Conservation (phyloP, 1,140 invertebrate species). For the Leptoteleia sp. region DNA sequence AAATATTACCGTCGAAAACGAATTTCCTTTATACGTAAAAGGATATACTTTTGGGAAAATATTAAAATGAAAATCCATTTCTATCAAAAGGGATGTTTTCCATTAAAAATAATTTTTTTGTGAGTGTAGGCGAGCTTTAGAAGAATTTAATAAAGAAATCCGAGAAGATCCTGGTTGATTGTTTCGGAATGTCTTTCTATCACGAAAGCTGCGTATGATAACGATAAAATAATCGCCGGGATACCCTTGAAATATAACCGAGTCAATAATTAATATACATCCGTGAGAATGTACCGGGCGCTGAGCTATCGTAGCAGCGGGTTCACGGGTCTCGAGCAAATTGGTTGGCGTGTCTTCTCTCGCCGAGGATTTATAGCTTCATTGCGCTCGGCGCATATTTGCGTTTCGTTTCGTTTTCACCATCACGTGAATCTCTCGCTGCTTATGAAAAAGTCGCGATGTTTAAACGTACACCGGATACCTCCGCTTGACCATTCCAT, state of each 20-base stretch:
- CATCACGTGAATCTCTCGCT: conserved; percentile 29
- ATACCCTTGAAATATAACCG: conserved; percentile 55
- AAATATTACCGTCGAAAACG: no score
- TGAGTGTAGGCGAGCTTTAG: no score
- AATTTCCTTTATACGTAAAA: no score
- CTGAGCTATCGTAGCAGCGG: conserved; percentile 41
- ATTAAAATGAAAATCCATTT: no score
- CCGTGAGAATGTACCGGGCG: conserved; percentile 62
- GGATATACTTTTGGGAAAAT: no score
- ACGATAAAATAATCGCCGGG: conserved; percentile 59
- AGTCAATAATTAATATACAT: conserved; percentile 68
- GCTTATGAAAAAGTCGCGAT: conserved; percentile 17
- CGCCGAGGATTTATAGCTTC: conserved; percentile 77
- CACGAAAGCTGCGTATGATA: conserved; percentile 62
- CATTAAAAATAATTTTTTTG: no score
- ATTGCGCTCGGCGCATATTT: conserved; percentile 70
- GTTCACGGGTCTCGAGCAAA: conserved; percentile 72
- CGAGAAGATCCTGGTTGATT: conserved; percentile 21
- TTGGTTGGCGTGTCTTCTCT: conserved; percentile 78
- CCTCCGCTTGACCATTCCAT: no score
- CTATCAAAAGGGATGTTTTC: no score
- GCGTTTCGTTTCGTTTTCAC: conserved; percentile 53
- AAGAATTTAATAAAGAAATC: conserved; percentile 23
- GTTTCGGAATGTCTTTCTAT: conserved; percentile 57
- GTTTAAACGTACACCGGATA: conserved; percentile 20